phyloP scores from a whole-genome alignment of 2,113 vertebrate genomes.

The Grammomys surdaster region DNA sequence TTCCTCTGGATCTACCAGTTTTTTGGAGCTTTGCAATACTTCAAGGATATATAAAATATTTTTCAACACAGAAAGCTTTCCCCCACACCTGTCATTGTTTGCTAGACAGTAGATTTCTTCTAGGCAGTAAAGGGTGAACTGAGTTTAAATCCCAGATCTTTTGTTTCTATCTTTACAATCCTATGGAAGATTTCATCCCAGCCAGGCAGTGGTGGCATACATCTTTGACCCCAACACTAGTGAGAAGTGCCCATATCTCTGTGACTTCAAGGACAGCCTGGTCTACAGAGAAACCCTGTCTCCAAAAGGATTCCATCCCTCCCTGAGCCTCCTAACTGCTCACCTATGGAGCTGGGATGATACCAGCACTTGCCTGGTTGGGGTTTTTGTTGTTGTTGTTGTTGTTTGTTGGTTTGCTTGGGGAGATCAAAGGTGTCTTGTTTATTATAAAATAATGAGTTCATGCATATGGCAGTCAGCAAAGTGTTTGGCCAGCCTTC shows the following conservation, averaged over 20 bases:
- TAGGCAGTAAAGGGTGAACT: background rate
- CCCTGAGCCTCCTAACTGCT: background rate
- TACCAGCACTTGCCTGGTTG: background rate
- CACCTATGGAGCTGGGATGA: background rate
- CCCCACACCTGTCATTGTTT: background rate
- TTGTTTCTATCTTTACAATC: background rate
- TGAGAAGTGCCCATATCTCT: background rate
- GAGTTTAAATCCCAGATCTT: background rate
- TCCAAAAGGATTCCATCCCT: background rate
- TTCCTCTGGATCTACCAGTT: background rate
- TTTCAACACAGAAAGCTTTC: background rate
- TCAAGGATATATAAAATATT: conserved; percentile 15
- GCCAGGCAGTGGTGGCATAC: background rate
- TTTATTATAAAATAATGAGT: background rate
- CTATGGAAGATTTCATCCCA: background rate
- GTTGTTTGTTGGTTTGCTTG: background rate
- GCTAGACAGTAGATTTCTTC: conserved; percentile 32
- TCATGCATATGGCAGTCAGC: background rate
- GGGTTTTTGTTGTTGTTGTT: background rate
- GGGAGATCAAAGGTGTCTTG: background rate
- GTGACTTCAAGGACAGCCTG: background rate
- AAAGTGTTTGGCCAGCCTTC: background rate
- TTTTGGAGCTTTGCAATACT: conserved; percentile 15
- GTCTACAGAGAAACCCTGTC: background rate
- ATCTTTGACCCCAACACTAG: background rate